Conservation (phyloP, 2,113 vertebrate genomes). For the Corythoichthys haematopterus region DNA sequence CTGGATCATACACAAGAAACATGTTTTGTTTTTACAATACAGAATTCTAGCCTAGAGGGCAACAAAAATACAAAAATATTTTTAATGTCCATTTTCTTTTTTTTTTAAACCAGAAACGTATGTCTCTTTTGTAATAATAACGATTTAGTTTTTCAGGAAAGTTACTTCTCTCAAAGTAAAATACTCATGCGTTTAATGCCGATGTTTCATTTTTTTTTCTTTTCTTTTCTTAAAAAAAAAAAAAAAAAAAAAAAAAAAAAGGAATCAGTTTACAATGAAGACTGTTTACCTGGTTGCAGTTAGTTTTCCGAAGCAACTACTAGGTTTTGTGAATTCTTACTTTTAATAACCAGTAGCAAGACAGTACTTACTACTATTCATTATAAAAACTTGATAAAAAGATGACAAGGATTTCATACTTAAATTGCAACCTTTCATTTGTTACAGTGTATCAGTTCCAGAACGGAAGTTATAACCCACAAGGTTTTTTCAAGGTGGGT, state of each 20-base stretch:
- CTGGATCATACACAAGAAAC: no score
- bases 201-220: no score
- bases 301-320: neutral
- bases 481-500: neutral
- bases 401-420: neutral
- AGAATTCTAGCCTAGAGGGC: no score
- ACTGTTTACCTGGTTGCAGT: neutral
- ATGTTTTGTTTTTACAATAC: no score
- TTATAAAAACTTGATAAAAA: neutral
- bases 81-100: no score
- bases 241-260: neutral
- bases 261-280: slow-evolving; percentile 1
- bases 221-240: no score
- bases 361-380: neutral
- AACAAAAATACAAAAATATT: no score
- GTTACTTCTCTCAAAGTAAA: no score
- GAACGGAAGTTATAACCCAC: no score
- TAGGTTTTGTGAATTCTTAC: neutral
- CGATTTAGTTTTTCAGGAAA: neutral
- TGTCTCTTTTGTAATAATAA: neutral
- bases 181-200: no score
- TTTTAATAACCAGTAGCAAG: neutral
- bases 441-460: neutral
- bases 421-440: neutral
- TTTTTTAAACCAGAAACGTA: no score